Evolutionary conservation across 2,797 vertebrate genomes (phyloP).

Genomic region (Anomalospiza imberbis): DNA sequence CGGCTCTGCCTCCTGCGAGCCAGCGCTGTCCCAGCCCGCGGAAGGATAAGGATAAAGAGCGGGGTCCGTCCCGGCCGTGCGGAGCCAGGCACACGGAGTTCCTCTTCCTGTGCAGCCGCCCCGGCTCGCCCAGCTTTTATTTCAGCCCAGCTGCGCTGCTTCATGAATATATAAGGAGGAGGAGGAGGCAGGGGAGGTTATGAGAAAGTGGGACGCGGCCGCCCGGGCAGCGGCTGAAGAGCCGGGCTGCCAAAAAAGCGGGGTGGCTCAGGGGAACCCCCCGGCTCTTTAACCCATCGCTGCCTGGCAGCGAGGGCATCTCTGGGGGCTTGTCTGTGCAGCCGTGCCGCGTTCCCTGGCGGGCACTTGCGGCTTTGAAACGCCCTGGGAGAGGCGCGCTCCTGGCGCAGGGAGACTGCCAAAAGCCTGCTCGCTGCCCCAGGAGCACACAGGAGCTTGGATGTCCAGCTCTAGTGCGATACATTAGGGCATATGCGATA

Average conservation of each 20-base stretch:
- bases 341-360: accelerated
- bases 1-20: neutral
- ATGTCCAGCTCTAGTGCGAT: accelerated
- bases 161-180: conserved; percentile 53
- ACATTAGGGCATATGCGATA: too few relatives aligned
- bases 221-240: neutral
- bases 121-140: neutral
- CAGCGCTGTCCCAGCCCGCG: neutral
- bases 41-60: neutral
- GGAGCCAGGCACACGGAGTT: neutral
- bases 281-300: neutral
- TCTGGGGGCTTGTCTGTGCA: neutral
- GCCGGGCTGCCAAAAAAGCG: neutral
- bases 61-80: neutral
- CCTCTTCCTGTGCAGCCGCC: conserved; percentile 38
- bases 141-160: neutral
- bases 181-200: neutral
- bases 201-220: neutral
- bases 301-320: accelerated
- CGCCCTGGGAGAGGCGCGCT: accelerated
- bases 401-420: accelerated
- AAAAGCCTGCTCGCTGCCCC: neutral
- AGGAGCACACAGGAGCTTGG: accelerated
- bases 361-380: accelerated
- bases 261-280: neutral